These are phyloP conservation scores for Engraulis encrasicolus DNA, from an alignment of 2,113 vertebrate genomes.

Conservation along the genomic window DNA sequence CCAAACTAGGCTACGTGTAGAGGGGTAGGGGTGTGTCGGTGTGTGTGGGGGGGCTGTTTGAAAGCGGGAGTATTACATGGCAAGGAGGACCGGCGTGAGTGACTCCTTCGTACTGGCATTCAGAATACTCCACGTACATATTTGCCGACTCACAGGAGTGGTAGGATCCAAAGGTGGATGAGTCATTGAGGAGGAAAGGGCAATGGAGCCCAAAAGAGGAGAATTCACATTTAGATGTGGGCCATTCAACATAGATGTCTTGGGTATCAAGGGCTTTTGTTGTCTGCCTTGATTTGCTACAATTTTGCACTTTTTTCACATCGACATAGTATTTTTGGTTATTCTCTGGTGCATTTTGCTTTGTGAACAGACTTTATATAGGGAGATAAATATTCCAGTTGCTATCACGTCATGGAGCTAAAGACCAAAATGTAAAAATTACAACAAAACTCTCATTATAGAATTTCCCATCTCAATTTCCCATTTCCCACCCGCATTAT, in stretches of 20 bases:
- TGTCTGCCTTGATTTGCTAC: neutral
- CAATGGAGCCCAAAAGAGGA: slow-evolving; percentile 81
- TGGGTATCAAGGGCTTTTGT: neutral
- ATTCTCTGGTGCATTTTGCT: neutral
- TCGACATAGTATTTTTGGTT: neutral
- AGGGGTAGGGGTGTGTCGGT: neutral
- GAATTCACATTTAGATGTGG: slow-evolving; percentile 44
- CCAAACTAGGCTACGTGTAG: slow-evolving; percentile 64
- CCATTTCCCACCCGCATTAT: neutral
- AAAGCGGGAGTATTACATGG: slow-evolving; percentile 85
- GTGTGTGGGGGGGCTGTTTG: slow-evolving; percentile 46
- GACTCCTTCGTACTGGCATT: slow-evolving; percentile 92
- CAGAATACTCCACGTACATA: slow-evolving; percentile 97
- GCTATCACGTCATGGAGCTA: neutral
- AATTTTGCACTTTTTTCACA: neutral
- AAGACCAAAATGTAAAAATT: neutral
- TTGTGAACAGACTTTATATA: neutral
- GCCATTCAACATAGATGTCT: neutral
- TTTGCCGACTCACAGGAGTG: slow-evolving; percentile 96
- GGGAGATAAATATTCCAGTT: neutral
- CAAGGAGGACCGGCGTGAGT: slow-evolving; percentile 87
- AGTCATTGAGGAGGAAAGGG: slow-evolving; percentile 56
- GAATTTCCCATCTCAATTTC: neutral
- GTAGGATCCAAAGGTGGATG: slow-evolving; percentile 53
- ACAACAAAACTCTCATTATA: neutral